Evolutionary conservation across 2,113 vertebrate genomes (phyloP), one percentile per base, ranked within the genome.

Genomic region (Limnothrissa miodon): DNA sequence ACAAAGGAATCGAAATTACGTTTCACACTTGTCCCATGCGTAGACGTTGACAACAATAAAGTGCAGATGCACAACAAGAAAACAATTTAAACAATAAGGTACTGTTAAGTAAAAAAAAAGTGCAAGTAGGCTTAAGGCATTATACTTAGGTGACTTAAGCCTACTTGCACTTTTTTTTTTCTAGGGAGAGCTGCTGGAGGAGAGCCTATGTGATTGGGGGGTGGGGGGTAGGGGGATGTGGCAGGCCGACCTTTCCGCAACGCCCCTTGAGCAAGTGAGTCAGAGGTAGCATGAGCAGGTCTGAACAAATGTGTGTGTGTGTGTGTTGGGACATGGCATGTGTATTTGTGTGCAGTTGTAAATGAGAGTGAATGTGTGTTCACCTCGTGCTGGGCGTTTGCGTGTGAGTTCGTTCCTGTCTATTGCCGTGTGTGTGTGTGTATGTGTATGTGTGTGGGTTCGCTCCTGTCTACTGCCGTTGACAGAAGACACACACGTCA

Each of bases 181-280:
- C 42, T 2, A 42, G 42, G 42, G 42, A 42, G 42, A 4, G 42
- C 42, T 42, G 42, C 2, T 42, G 42, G 42, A 2, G 42, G 42
- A 42, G 42, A 4, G 42, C 42, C 42, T 42, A 42, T 42, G 42
- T 42, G 42, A 42, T 42, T 45, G 23, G 56, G 45, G 21, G 80
- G 74, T 15, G 10, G 25, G 25, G 21, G 42, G 17, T 51, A 70
- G 81, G 25, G 42, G 70, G 21, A n/a, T 80, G 45, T 81, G 82
- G 78, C 80, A 70, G 79, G 29, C 11, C 29, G 48, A 70, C 84
- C 78, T 86, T 89, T 84, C 45, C n/a, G 62, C 39, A n/a, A 9
- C 56, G 25, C 78, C 36, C 81, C 80, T 81, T 46, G 83, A 80
- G 81, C 42, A 6, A 78, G 19, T 80, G 70, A 82, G 56, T 78